Conservation (phyloP, 2,797 vertebrate species). For the Decapterus maruadsi region DNA sequence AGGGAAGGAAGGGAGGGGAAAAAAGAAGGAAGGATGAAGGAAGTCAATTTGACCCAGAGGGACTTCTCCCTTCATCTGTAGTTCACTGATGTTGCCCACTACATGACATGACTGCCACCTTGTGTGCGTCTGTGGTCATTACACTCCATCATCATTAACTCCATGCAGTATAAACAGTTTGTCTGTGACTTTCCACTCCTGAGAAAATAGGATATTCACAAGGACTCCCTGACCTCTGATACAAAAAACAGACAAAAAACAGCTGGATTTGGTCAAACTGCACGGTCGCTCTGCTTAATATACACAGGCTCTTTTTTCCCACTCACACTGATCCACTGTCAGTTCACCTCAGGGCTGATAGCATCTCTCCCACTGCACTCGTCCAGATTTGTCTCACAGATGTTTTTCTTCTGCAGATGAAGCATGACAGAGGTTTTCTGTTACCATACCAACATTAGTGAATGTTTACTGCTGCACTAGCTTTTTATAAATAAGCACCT, state of each 20-base stretch:
- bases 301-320: background rate
- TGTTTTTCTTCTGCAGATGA: background rate
- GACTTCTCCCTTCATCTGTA: too few relatives aligned
- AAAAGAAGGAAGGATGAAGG: too few relatives aligned
- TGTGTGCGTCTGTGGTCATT: too few relatives aligned
- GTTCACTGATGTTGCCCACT: too few relatives aligned
- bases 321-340: background rate
- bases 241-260: background rate
- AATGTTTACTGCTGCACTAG: background rate
- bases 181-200: background rate
- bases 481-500: background rate
- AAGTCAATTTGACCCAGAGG: too few relatives aligned
- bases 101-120: too few relatives aligned
- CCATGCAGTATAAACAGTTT: background rate
- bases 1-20: too few relatives aligned
- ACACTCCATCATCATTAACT: too few relatives aligned
- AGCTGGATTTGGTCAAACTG: constrained; percentile 1
- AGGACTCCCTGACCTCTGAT: constrained; percentile 11
- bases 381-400: background rate
- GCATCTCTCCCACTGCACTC: background rate
- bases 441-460: background rate
- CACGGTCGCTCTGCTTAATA: background rate
- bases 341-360: background rate
- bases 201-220: constrained; percentile 21
- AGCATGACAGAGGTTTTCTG: background rate